A percentile compares a stretch with the other conserved stretches of the same genome.
These are phyloP conservation scores for Neomorphus geoffroyi DNA, from an alignment of 2,797 vertebrate genomes.

Conservation along the genomic window DNA sequence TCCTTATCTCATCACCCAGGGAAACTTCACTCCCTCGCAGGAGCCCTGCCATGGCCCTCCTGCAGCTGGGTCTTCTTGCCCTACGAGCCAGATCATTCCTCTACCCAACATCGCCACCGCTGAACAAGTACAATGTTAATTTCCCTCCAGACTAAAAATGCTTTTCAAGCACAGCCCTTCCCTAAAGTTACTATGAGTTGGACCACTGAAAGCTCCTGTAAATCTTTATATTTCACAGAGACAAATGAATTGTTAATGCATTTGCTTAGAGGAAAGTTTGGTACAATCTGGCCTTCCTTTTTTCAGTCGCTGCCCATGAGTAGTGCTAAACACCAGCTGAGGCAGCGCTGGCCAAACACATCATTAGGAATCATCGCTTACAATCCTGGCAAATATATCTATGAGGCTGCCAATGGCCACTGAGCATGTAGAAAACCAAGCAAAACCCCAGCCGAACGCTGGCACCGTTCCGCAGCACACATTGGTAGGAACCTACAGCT, in stretches of 20 bases:
- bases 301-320: neutral
- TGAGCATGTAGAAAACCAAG: neutral
- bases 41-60: neutral
- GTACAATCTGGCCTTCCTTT: neutral
- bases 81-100: neutral
- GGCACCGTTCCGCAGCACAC: neutral
- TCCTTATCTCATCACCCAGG: no score
- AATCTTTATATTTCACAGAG: neutral
- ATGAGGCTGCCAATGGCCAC: neutral
- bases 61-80: neutral
- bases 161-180: neutral
- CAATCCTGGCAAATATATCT: neutral
- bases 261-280: neutral
- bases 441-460: neutral
- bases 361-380: neutral
- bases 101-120: fast-evolving
- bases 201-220: neutral
- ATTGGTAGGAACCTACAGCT: neutral
- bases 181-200: neutral
- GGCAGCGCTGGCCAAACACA: neutral
- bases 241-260: neutral
- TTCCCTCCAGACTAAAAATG: neutral
- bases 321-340: neutral
- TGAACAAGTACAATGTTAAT: neutral
- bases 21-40: no score